Base-by-base conservation (phyloP, 2,113 vertebrate species). In the Melanostigma gelatinosum region DNA sequence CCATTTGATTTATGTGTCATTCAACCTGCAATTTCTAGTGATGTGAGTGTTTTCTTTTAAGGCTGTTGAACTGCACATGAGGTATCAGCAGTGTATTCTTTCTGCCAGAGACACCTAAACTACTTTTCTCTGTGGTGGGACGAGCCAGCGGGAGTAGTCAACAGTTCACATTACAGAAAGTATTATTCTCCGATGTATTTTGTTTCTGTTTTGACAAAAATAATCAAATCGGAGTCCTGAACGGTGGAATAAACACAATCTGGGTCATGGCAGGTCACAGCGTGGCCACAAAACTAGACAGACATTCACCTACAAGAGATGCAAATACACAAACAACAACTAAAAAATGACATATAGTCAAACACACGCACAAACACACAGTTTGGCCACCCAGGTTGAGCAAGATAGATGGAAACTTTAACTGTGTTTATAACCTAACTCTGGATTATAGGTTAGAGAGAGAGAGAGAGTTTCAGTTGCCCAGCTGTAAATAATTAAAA, bases 401-500 rank as follows among this genome's bases (percentile, higher is more conserved):
- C 58, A 69, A 69, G 77, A 77, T 77, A 83, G 79, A 85, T 92
- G 94, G 93, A 95, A 93, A 94, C 86, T 93, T 92, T 93, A 94
- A 93, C 89, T 86, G 87, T 94, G 94, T 94, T 94, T 94, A 92
- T 92, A 93, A 90, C 92, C 88, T 87, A 93, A 86, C 82, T 91
- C 89, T 88, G 90, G 94, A 95, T 95, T 95, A 96, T 79, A 94
- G 93, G 89, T 83, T 64, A 75, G 76, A 62, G 72, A 69, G 78
- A 52, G 69, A 15, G 70, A 65, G 75, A 38, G 72, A 79, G 85
- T 86, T 91, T 79, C 84, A 77, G 87, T 85, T 83, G 86, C 87
- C 93, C 94, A 94, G 93, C 94, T 95, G 94, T 93, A 89, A 94
- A 91, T 94, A 94, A 95, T 95, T 95, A 94, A 94, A 93, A 90